phyloP scores from a whole-genome alignment of 2,113 vertebrate species.

The Circaetus cinerascens region DNA sequence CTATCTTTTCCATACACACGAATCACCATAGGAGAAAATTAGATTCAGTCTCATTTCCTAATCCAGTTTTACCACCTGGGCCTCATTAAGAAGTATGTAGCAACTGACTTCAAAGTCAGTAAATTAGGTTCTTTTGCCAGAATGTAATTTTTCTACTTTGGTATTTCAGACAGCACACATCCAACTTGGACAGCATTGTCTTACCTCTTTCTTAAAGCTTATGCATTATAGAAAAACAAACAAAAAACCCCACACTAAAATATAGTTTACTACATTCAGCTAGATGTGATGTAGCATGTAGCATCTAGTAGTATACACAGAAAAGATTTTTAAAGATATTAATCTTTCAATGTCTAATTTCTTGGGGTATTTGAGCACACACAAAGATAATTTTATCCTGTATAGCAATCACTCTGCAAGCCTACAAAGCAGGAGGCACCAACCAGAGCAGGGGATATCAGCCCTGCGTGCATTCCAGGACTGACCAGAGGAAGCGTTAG shows the following conservation, averaged over 20 bases:
- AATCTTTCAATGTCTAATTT: not conserved
- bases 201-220: not conserved
- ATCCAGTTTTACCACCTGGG: not conserved
- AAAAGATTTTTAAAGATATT: not conserved
- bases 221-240: not conserved
- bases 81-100: not conserved
- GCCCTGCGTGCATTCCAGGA: not conserved
- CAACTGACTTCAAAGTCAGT: not conserved
- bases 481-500: not conserved
- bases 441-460: not conserved
- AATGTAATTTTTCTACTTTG: not conserved
- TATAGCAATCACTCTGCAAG: not conserved
- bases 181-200: not conserved
- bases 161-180: not conserved
- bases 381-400: not conserved
- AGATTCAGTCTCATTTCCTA: not conserved
- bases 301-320: not conserved
- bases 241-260: not conserved
- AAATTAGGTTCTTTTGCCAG: not conserved
- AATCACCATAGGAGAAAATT: not conserved
- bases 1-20: not conserved
- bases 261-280: not conserved
- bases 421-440: not conserved
- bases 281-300: not conserved
- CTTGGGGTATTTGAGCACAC: not conserved